These are phyloP conservation scores for Drosophila cognata DNA, from an alignment of 2,888 invertebrate genomes.

Conservation along the genomic window DNA sequence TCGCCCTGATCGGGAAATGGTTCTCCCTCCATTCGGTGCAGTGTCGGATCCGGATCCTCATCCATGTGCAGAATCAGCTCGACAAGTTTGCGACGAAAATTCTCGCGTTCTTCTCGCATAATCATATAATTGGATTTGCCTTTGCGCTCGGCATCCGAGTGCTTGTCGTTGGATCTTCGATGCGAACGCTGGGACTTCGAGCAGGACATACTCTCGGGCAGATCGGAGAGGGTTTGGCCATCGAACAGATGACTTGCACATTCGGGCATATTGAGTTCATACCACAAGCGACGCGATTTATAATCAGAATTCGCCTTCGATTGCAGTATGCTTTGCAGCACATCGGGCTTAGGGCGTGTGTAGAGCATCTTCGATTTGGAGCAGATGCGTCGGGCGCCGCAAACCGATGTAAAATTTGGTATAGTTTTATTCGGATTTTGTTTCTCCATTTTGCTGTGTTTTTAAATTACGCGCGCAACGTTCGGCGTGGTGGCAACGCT, in stretches of 20 bases:
- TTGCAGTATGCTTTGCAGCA: conserved; percentile 76
- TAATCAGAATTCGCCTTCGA: conserved; percentile 84
- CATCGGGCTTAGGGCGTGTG: conserved; percentile 81
- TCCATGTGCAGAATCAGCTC: conserved; percentile 88
- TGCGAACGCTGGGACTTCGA: conserved; percentile 56
- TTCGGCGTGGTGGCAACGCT: conserved; percentile 40
- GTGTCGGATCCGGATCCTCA: conserved; percentile 76
- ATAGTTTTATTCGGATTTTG: conserved; percentile 68
- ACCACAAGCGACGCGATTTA: conserved; percentile 83
- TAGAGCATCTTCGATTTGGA: conserved; percentile 77
- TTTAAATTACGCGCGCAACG: conserved; percentile 39
- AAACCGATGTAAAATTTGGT: conserved; percentile 68
- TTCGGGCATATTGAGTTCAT: conserved; percentile 84
- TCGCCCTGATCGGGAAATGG: conserved; percentile 88
- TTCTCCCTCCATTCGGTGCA: conserved; percentile 16
- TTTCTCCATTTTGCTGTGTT: conserved; percentile 44
- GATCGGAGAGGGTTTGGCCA: conserved; percentile 86
- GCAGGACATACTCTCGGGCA: conserved; percentile 87
- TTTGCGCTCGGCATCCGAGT: conserved; percentile 38
- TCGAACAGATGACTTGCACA: conserved; percentile 81
- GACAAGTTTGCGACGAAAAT: conserved; percentile 92
- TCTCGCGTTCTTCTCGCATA: conserved; percentile 91
- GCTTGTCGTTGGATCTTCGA: conserved; percentile 69
- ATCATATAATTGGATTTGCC: conserved; percentile 88
- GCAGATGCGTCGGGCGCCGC: conserved; percentile 72